A percentile compares a stretch with the other conserved stretches of the same genome.
Conservation (phyloP, 2,797 vertebrate genomes). For the Leucoraja ocellata region DNA sequence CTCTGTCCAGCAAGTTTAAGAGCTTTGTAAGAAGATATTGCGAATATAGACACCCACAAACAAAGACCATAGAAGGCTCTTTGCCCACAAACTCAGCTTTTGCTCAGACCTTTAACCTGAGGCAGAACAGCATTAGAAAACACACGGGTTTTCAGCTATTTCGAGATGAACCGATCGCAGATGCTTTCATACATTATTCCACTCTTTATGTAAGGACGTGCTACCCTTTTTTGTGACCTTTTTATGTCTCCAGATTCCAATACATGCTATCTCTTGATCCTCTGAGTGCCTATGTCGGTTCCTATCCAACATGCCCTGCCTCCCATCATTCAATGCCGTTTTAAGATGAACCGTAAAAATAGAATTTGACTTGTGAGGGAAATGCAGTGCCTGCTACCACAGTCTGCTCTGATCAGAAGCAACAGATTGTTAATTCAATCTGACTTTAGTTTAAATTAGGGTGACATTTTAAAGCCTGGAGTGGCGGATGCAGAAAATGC, state of each 20-base stretch:
- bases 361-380: not conserved
- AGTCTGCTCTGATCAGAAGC: not conserved
- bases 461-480: not conserved
- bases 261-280: too few relatives aligned
- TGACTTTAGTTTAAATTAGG: not conserved
- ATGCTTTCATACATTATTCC: not conserved
- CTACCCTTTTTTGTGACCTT: too few relatives aligned
- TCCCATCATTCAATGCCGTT: not conserved
- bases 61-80: not conserved
- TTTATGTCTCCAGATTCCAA: too few relatives aligned
- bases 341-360: not conserved
- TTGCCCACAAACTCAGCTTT: not conserved
- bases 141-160: not conserved
- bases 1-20: not conserved
- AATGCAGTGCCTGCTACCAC: not conserved
- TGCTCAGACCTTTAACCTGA: not conserved
- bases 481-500: not conserved
- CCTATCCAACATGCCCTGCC: not conserved
- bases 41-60: not conserved
- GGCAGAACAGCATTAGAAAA: not conserved
- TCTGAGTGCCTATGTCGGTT: not conserved
- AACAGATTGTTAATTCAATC: not conserved
- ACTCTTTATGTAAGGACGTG: too few relatives aligned
- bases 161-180: not conserved
- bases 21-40: not conserved